Conservation (phyloP, 2,888 invertebrate species). For the Dermolepida albohirtum region DNA sequence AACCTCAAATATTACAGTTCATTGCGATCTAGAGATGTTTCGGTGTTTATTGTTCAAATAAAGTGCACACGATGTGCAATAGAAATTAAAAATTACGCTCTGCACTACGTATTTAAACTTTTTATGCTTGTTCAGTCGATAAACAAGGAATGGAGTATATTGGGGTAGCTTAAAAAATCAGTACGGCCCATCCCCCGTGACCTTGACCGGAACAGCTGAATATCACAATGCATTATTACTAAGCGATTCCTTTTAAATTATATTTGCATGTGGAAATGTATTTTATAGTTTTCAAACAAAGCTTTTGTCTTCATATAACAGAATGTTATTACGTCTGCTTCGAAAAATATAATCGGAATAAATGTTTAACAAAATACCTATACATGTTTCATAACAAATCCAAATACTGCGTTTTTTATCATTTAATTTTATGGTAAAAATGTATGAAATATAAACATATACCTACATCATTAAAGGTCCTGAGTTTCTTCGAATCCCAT, state of each 20-base stretch:
- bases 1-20: no score
- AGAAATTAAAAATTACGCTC: no score
- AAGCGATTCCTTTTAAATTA: constrained; percentile 8
- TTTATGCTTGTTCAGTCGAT: neutral
- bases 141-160: constrained; percentile 5
- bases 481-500: constrained; percentile 31
- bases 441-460: constrained; percentile 5
- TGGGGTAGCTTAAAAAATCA: constrained; percentile 31
- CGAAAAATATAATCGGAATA: no score
- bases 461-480: constrained; percentile 37
- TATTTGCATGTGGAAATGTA: neutral
- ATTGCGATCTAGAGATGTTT: no score
- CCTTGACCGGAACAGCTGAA: constrained; percentile 52
- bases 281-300: neutral
- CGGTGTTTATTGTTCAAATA: no score
- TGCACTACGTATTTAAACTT: neutral
- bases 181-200: constrained; percentile 46
- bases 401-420: neutral
- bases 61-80: no score
- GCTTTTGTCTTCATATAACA: no score
- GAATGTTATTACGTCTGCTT: no score
- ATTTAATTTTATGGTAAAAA: neutral
- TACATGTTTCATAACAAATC: neutral
- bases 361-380: neutral
- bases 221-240: constrained; percentile 32